Conservation (phyloP, 2,888 invertebrate genomes). For the Patella caerulea region DNA sequence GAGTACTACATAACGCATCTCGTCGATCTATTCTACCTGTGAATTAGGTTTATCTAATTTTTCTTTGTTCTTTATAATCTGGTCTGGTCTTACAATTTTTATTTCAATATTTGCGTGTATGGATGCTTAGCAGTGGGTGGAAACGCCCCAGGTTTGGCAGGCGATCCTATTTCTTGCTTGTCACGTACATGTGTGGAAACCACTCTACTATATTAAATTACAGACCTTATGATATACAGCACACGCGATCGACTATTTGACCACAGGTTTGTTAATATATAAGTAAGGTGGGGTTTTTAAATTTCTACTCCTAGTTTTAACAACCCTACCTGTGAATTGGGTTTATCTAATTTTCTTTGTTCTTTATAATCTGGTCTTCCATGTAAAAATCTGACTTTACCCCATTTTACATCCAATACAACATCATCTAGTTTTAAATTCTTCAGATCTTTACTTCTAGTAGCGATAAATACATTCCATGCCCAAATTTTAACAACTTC, state of each 20-base stretch:
- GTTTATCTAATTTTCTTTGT: conserved; percentile 43
- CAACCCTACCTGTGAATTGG: conserved; percentile 47
- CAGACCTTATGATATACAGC: no score
- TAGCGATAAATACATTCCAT: conserved; percentile 66
- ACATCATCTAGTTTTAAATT: conserved; percentile 63
- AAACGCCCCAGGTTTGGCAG: no score
- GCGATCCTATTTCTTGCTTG: no score
- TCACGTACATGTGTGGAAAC: no score
- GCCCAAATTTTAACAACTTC: conserved; percentile 70
- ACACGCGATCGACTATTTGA: no score
- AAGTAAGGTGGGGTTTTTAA: no score
- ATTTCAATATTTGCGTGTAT: no score
- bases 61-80: conserved; percentile 49
- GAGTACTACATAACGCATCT: no score
- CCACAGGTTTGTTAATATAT: no score
- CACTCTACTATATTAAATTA: no score
- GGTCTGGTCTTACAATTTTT: conserved; percentile 44
- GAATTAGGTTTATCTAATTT: conserved; percentile 49
- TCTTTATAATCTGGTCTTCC: conserved; percentile 61
- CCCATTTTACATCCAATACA: conserved; percentile 71
- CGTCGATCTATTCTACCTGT: conserved; percentile 34
- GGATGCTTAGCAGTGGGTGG: no score
- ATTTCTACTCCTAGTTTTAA: no score
- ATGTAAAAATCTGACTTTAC: conserved; percentile 66
- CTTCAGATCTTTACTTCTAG: conserved; percentile 64